Conservation (phyloP, 1,140 invertebrate species). For the Drosophila arawakana region DNA sequence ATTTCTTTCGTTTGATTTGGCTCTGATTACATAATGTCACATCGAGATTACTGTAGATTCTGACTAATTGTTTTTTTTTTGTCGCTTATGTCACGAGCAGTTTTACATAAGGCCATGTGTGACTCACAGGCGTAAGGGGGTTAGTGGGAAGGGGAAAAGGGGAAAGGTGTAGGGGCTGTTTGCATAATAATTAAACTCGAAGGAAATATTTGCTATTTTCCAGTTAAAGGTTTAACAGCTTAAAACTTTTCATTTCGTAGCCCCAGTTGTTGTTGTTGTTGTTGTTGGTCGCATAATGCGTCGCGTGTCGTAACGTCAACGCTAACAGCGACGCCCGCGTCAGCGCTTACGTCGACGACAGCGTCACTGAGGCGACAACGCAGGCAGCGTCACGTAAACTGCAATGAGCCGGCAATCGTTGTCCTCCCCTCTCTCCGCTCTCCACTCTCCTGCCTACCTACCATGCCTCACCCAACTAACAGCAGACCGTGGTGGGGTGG, state of each 20-base stretch:
- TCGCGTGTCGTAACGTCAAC: constrained; percentile 67
- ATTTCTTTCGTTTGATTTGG: constrained; percentile 28
- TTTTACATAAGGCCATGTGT: constrained; percentile 34
- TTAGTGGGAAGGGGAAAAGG: background rate
- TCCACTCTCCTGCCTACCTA: background rate
- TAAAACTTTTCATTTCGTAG: constrained; percentile 35
- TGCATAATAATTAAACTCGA: constrained; percentile 30
- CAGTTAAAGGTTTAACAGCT: constrained; percentile 45
- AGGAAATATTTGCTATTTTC: constrained; percentile 49
- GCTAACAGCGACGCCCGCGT: constrained; percentile 18
- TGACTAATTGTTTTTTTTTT: constrained; percentile 44
- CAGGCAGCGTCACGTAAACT: constrained; percentile 56
- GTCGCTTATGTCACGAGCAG: constrained; percentile 9
- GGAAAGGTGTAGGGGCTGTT: background rate
- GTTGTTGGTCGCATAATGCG: constrained; percentile 62
- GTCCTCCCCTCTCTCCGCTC: background rate
- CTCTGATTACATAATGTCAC: constrained; percentile 18
- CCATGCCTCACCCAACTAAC: too few species aligned
- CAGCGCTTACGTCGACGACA: constrained; percentile 1
- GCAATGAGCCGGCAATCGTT: constrained; percentile 39
- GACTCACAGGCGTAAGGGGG: constrained; percentile 8
- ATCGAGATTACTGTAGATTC: constrained; percentile 30
- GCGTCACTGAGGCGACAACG: constrained; percentile 21
- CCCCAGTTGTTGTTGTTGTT: constrained; percentile 38
- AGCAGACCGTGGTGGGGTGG: background rate